Base-by-base conservation (phyloP, 2,888 invertebrate species). In the Balanococcus diminutus region DNA sequence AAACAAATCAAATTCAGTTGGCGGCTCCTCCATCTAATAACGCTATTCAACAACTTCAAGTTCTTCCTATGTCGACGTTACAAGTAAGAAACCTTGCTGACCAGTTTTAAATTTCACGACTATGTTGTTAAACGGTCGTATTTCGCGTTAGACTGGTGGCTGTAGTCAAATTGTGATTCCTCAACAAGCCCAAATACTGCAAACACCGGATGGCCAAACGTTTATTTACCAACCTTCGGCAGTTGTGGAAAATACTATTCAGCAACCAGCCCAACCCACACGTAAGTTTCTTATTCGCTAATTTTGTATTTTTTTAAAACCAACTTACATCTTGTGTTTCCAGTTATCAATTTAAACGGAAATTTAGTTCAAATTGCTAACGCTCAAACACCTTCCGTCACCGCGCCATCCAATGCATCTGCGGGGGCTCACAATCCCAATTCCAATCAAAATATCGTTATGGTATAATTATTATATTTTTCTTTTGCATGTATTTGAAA, bases 201-300 rank as follows among this genome's bases (percentile, higher is more conserved):
- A 97, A 90, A 95, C 97, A 0, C 93, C 96, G 0, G 97, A 97
- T 90, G 98, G 98, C 0, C 98, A 98, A 90, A 96, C 97, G 0
- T 95, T 96, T 88, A 93, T 97, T 86, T 96, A 96, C 90, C 97
- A 98, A 89, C 96, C 96, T 0, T 88, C 88, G 28, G 87, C 87
- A 25, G 88, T 88, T 86, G 86, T 88, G 1, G 87, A 88, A 19
- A 88, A 88, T 72, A 39, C 87, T 16, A 87, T 88, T 1, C 87
- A 87, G 72, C 92, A 92, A 88, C 92, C 92, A 87, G 90, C 92
- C 0, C 93, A 94, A 89, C 93, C 93, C 1, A 93, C 93, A 84
- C 88, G 89, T 93, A 89, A 89, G 87, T 88, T 86, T 5, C 8
- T 46, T 2, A 14, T n/a, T 46, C 22, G n/a, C n/a, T 22, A 14